Conservation (phyloP, 2,888 invertebrate species). For the Zaprionus lineosus region DNA sequence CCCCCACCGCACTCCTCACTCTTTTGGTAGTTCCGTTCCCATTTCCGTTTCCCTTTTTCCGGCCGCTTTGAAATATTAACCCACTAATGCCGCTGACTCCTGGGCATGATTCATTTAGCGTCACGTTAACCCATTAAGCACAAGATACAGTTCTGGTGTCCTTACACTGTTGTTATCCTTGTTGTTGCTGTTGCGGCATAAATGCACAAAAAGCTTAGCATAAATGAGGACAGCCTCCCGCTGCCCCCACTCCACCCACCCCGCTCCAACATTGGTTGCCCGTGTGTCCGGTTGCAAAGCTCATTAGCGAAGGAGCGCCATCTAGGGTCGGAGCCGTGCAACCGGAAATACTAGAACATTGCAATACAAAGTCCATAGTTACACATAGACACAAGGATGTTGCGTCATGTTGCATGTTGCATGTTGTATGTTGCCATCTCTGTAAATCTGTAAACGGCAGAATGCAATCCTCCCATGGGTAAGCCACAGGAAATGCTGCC, state of each 20-base stretch:
- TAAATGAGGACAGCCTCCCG: slow-evolving; percentile 64
- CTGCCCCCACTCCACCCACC: slow-evolving; percentile 1
- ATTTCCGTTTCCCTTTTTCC: slow-evolving; percentile 21
- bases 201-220: slow-evolving; percentile 70
- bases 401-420: too few species aligned
- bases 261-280: slow-evolving; percentile 31
- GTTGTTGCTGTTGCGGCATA: slow-evolving; percentile 33
- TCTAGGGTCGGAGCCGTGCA: slow-evolving; percentile 37
- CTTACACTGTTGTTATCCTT: background rate
- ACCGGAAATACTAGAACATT: slow-evolving; percentile 46
- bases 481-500: too few species aligned
- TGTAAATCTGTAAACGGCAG: too few species aligned
- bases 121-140: slow-evolving; percentile 77
- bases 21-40: slow-evolving; percentile 35
- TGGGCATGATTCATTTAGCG: slow-evolving; percentile 72
- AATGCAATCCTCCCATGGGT: too few species aligned
- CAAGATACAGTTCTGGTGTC: slow-evolving; percentile 52
- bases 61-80: slow-evolving; percentile 68
- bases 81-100: slow-evolving; percentile 59
- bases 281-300: slow-evolving; percentile 73
- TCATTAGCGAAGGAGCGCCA: slow-evolving; percentile 58
- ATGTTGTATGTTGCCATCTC: too few species aligned
- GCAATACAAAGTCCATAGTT: slow-evolving; percentile 13
- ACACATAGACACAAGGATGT: background rate
- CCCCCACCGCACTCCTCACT: background rate